Evolutionary conservation across 2,113 vertebrate species (phyloP).

Genomic region (Lagenorhynchus albirostris): DNA sequence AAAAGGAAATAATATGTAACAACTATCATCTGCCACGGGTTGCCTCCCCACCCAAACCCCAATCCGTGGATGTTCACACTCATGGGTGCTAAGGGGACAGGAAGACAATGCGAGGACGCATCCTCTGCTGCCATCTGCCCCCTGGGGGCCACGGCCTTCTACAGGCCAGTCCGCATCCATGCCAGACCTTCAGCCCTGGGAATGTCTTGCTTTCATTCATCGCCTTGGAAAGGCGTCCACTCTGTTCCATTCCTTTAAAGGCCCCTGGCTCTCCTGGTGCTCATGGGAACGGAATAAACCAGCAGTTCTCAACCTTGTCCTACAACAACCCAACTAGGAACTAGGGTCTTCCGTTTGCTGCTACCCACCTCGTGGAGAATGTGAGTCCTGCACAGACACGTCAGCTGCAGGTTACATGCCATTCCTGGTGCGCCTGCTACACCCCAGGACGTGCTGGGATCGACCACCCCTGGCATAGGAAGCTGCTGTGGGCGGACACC

Average conservation of each 20-base stretch:
- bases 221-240: neutral
- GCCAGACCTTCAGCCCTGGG: neutral
- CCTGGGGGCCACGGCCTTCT: neutral
- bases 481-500: too few species aligned
- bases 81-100: too few species aligned
- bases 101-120: neutral
- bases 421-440: neutral
- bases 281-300: neutral
- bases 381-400: rapidly evolving
- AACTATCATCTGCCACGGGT: neutral
- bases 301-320: neutral
- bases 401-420: too few species aligned
- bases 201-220: neutral
- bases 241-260: neutral
- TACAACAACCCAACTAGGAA: too few species aligned
- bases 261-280: neutral
- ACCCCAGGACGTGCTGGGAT: neutral
- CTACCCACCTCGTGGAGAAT: rapidly evolving
- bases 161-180: neutral
- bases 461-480: neutral
- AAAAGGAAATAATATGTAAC: neutral
- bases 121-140: too few species aligned
- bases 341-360: rapidly evolving
- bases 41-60: neutral
- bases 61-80: neutral